Evolutionary conservation across 2,797 vertebrate genomes (phyloP), one percentile per base, ranked within the genome.

Genomic region (Myotis planiceps): DNA sequence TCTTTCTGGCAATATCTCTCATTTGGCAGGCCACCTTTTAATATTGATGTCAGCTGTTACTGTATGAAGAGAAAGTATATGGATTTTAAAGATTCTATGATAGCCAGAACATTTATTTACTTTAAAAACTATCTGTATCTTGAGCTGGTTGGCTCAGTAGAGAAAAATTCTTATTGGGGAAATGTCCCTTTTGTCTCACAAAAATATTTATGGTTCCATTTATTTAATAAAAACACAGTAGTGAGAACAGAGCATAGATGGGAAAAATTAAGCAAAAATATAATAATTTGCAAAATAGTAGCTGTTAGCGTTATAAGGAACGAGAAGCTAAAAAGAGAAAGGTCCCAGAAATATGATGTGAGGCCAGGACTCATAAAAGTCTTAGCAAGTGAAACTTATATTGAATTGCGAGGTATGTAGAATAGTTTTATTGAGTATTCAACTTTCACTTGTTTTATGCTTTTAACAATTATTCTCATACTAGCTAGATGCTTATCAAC

Each of bases 31-130:
- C 9, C 19, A 68, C 27, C 1, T 75, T 60, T 76, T 66, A 69
- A 51, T 68, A 37, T 16, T 83, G 19, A 75, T 63, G 47, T 8
- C 29, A 80, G 16, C 9, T 83, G 85, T 76, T 71, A 7, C 51
- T 82, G 18, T 69, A 72, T 65, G 58, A 74, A 83, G 15, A 49
- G 34, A 80, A 88, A 39, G 15, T 47, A n/a, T 2, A 88, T 23
- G 2, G 4, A 45, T 95, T 95, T 82, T 55, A 92, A 86, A 93
- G 32, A 84, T 55, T 65, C 34, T 68, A 21, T 83, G 75, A 86
- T 21, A 76, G 39, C 5, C 58, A 74, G 23, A 63, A 93, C 79
- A 84, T 7, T 12, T 78, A 2, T 53, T 94, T 90, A 23, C 47
- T 94, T 83, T 47, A 18, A 91, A 87, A 90, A 14, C 10, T 79